Evolutionary conservation across 2,113 vertebrate species (phyloP).

Genomic region (Dendropsophus ebraccatus): DNA sequence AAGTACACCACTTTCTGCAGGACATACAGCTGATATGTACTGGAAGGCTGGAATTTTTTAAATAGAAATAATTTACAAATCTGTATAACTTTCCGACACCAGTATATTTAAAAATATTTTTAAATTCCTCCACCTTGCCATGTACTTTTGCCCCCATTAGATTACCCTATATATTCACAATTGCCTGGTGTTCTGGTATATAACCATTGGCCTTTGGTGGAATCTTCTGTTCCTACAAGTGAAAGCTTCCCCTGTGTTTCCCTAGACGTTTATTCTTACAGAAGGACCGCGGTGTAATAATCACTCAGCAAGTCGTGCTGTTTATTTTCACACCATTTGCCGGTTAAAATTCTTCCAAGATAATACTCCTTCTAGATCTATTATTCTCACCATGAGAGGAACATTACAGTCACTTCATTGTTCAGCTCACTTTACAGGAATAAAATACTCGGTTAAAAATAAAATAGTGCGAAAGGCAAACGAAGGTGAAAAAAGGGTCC

Average conservation of each 20-base stretch:
- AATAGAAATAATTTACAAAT: no score
- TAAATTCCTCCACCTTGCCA: neutral
- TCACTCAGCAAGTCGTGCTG: slow-evolving; percentile 2
- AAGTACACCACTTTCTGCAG: no score
- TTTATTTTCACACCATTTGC: slow-evolving; percentile 17
- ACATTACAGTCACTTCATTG: slow-evolving; percentile 3
- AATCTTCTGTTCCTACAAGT: neutral
- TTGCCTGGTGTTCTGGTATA: neutral
- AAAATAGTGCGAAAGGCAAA: slow-evolving; percentile 27
- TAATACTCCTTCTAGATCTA: slow-evolving; percentile 13
- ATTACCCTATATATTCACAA: neutral
- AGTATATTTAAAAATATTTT: no score
- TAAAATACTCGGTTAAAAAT: slow-evolving; percentile 19
- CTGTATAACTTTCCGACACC: no score
- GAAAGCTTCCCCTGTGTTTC: neutral
- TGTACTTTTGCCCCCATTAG: neutral
- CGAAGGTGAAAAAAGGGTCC: neutral
- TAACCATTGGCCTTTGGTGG: neutral
- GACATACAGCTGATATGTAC: no score
- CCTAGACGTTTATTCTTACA: neutral
- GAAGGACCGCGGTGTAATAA: neutral
- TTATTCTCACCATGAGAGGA: slow-evolving; percentile 21
- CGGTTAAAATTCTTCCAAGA: neutral
- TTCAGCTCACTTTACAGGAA: slow-evolving; percentile 31
- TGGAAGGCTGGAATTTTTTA: no score